Evolutionary conservation across 53 echinoderm and acorn worm genomes (phyloP), one percentile per base, ranked within the genome.

Genomic region (Temnopleurus reevesii): DNA sequence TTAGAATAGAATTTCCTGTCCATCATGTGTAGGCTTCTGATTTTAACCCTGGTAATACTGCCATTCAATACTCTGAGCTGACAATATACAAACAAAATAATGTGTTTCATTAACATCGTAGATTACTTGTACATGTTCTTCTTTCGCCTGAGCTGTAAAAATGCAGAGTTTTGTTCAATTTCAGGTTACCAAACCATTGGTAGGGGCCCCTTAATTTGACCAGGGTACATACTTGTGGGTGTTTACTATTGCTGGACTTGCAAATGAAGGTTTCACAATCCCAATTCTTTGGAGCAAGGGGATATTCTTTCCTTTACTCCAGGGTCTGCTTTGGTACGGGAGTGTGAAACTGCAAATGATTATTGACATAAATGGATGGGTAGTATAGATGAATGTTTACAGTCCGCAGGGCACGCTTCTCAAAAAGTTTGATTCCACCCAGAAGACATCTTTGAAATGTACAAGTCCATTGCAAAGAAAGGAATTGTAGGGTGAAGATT

Each of bases 301-400:
- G 30, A 30, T 35, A 41, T 41, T 71, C n/a, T 71, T 71, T 19
- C 71, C 4, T 21, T 36, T 27, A 31, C 41, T 63, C 71, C n/a
- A n/a, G 71, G 71, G 71, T 6, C 41, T 71, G 71, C 23, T 19
- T 71, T 71, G 71, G 71, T 41, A 38, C 41, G 36, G 71, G 79
- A 79, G 79, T 46, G 79, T 29, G 49, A 79, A 79, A 28, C 49
- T 79, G 79, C 79, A 47, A 79, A 79, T 79, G 79, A 79, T 27
- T 79, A 79, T 79, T 49, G 79, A 79, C 79, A 79, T 79, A 79
- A 79, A 71, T 71, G 71, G 71, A 71, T 71, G 21, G 71, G 6
- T 71, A 41, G 36, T 71, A 71, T n/a, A 41, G 38, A 35, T 71
- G 71, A 71, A 71, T 71, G 71, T 71, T 71, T 71, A 71, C 71